Conservation (phyloP, 2,113 vertebrate species). For the Dipodomys merriami region DNA sequence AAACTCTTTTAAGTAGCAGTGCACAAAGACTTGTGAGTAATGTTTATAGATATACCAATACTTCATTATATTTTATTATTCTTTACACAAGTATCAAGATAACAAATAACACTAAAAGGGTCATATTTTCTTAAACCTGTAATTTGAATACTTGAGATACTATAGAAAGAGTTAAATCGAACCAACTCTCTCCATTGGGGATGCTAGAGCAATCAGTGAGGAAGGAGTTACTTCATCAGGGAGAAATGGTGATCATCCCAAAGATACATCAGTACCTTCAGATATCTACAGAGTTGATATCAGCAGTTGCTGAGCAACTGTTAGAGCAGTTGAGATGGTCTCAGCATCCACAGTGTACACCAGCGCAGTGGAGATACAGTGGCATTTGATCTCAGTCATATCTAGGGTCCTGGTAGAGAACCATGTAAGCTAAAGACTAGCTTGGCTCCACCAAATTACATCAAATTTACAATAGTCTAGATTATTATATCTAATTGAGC, state of each 20-base stretch:
- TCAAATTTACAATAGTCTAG: background rate
- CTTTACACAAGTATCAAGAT: background rate
- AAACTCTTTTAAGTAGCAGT: background rate
- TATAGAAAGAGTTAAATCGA: background rate
- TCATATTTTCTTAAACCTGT: background rate
- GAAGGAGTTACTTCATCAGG: background rate
- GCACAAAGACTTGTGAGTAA: background rate
- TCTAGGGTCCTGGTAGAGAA: too few species aligned
- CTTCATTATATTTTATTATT: background rate
- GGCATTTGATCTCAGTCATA: background rate
- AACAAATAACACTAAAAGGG: background rate
- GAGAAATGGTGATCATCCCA: background rate
- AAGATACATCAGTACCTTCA: too few species aligned
- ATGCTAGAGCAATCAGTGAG: background rate
- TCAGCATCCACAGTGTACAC: background rate
- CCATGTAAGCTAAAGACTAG: background rate
- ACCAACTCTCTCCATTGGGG: accelerated
- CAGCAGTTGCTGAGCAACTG: background rate
- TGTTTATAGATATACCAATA: background rate
- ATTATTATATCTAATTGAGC: background rate
- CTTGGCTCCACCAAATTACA: background rate
- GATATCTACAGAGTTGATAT: background rate
- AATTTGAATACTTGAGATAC: too few species aligned
- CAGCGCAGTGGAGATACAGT: background rate
- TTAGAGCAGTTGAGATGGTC: background rate